Base-by-base conservation (phyloP, 92 coral and sea anemone species). In the Porites lobata region DNA sequence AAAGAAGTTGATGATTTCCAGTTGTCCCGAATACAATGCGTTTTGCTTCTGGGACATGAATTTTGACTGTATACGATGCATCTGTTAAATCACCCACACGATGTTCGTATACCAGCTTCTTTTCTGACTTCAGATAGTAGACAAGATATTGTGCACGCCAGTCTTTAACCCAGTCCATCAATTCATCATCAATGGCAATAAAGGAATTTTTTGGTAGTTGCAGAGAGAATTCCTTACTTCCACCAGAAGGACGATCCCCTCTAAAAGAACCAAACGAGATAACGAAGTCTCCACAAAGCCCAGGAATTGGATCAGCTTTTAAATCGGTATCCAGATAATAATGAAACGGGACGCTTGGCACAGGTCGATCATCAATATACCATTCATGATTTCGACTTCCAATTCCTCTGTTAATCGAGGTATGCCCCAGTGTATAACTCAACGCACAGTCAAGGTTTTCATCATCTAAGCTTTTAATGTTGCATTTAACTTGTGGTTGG, bases 391-490 rank as follows among this genome's bases (percentile, higher is more conserved):
- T 32, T 6, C 54, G 50, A 72, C 77, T 29, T n/a, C 56, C 77
- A 72, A 72, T 72, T 50, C 77, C 77, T 72, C 77, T 72, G 38
- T 72, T 72, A 72, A 72, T 72, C 29, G 77, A 72, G 26, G 10
- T 9, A 24, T 72, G 77, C 8, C 77, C 77, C 9, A 72, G 77
- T 72, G 77, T 72, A 72, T 6, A 24, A n/a, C 8, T 10, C 26
- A 10, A 57, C 62, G 62, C 0, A 15, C 62, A 57, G 17, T 57
- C 62, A 57, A 57, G 15, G 11, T 15, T 15, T 57, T 57, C 62
- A 9, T 15, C 15, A 57, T 57, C 15, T 15, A 57, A 57, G 62
- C 62, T 57, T 57, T 29, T 29, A 29, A 29, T 29, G 32, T 29
- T 29, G 3, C 32, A 29, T 29, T 29, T 29, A 29, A 29, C 32